Conservation (phyloP, 2,797 vertebrate genomes). For the Sebastes elongatus region DNA sequence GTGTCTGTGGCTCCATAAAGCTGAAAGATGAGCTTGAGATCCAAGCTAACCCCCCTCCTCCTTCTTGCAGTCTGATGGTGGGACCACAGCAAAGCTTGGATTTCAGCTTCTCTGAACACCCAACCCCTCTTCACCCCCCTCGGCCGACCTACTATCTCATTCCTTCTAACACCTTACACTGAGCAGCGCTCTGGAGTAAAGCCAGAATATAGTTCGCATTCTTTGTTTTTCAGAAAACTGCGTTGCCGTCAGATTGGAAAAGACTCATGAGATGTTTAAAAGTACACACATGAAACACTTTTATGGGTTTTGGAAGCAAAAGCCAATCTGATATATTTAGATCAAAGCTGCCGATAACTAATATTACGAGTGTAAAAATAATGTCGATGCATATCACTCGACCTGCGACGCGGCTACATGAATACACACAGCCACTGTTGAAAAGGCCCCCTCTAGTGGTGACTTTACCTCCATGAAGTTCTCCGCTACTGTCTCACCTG, state of each 20-base stretch:
- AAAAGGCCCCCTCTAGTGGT: background rate
- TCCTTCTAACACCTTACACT: background rate
- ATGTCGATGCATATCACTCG: background rate
- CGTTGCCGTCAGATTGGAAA: background rate
- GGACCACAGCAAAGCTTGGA: constrained; percentile 40
- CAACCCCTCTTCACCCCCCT: background rate
- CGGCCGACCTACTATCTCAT: background rate
- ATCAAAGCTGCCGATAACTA: background rate
- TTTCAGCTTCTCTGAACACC: constrained; percentile 48
- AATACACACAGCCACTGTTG: background rate
- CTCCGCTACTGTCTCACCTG: background rate
- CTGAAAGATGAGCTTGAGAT: constrained; percentile 44
- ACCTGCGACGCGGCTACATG: background rate
- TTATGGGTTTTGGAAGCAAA: background rate
- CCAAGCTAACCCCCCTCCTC: constrained; percentile 13
- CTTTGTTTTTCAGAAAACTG: background rate
- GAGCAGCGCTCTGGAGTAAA: background rate
- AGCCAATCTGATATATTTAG: background rate
- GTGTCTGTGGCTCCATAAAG: constrained; percentile 41
- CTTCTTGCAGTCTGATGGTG: constrained; percentile 18
- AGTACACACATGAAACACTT: background rate
- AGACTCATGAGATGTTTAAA: background rate
- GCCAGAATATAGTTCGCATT: background rate
- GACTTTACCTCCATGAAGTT: background rate
- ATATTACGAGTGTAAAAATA: background rate